phyloP scores from a whole-genome alignment of 2,797 vertebrate genomes.

The Mus spretus region DNA sequence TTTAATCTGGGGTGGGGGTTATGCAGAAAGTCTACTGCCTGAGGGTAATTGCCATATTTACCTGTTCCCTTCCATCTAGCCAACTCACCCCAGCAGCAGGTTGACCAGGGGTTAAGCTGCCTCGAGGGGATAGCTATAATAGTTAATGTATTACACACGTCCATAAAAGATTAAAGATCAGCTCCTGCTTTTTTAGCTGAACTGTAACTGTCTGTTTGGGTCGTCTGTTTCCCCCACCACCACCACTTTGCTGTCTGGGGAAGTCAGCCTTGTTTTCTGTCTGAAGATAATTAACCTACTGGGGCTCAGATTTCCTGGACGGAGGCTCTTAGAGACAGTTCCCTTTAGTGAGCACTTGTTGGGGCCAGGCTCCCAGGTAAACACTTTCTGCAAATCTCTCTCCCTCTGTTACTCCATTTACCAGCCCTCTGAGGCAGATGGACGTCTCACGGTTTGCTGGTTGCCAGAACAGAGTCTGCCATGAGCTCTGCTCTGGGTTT shows the following conservation, averaged over 20 bases:
- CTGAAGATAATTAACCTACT: constrained; percentile 80
- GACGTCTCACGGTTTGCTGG: background rate
- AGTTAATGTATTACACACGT: constrained; percentile 81
- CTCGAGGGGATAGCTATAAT: constrained; percentile 61
- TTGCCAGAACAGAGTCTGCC: constrained; percentile 9
- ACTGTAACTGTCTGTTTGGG: constrained; percentile 85
- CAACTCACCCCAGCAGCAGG: constrained; percentile 59
- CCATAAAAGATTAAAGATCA: constrained; percentile 84
- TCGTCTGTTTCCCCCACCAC: constrained; percentile 62
- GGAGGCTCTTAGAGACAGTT: constrained; percentile 22
- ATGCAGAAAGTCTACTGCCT: constrained; percentile 64
- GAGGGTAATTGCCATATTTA: constrained; percentile 78
- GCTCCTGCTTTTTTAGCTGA: constrained; percentile 76
- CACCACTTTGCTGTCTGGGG: constrained; percentile 65
- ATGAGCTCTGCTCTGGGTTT: background rate
- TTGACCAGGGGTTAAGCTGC: constrained; percentile 71
- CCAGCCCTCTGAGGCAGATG: background rate
- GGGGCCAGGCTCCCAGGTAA: constrained; percentile 34
- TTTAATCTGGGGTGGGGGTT: constrained; percentile 55
- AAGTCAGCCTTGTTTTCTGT: constrained; percentile 75
- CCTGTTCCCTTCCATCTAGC: constrained; percentile 61
- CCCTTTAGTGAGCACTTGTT: background rate
- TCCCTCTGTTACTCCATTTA: background rate
- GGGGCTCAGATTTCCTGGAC: constrained; percentile 71
- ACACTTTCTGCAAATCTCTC: constrained; percentile 53